Evolutionary conservation across 2,113 vertebrate species (phyloP), one percentile per base, ranked within the genome.

Genomic region (Oncorhynchus mykiss): DNA sequence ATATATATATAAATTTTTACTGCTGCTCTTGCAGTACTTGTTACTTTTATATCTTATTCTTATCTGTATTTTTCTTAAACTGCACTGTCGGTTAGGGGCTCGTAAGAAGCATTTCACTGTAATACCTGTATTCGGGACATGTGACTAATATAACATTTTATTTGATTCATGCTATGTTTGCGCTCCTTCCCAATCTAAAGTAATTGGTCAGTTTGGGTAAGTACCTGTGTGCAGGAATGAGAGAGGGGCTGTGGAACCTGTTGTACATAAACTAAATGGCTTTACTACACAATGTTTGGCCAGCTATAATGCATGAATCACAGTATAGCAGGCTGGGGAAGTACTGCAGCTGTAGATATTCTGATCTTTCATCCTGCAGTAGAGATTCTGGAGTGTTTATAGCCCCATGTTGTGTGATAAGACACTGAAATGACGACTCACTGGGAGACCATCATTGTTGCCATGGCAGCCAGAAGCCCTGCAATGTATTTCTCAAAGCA

Each of bases 341-440:
- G 68, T 70, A 3, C 68, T 48, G 39, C 45, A 8, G 59, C n/a
- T n/a, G 59, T n/a, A 22, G 22, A 62, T 25, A 25, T 11, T 14
- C 24, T 29, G 24, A 22, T 13, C 65, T 29, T 25, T 25, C 22
- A 24, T 77, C 60, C 57, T 76, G 66, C 73, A 24, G 48, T 62
- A 83, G 78, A 75, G 78, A 86, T 77, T 80, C 75, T 83, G 79
- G 81, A 77, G 82, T 79, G 73, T 73, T 87, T 80, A 72, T 81
- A 76, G 83, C 84, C 85, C 79, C 83, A 8, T 78, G 86, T 84
- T 86, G 90, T 86, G 82, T 88, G 86, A 90, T 88, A 84, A 45
- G 84, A 91, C 87, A 77, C 78, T 83, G 80, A 86, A 90, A 88
- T 88, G 83, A 91, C 88, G 88, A 91, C 87, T 92, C 91, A 92